Base-by-base conservation (phyloP, 2,797 vertebrate genomes). In the Tiaroga cobitis region DNA sequence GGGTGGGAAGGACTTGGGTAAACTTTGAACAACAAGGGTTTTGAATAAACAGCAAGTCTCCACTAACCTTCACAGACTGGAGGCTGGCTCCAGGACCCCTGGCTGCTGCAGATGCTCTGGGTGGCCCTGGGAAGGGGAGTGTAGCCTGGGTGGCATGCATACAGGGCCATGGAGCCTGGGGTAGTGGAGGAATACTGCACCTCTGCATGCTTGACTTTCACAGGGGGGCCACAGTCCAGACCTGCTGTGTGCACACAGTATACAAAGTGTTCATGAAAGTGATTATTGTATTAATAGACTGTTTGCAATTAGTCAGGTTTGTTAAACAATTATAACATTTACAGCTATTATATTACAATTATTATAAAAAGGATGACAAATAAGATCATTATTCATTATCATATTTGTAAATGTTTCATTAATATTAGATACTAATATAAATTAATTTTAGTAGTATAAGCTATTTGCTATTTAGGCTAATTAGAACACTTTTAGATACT, bases 61-160 rank as follows among this genome's bases (percentile, higher is more conserved):
- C 87, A 90, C 91, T 82, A 84, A 99, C 97, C 97, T 6, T 97
- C 93, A 61, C 98, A 99, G 86, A 95, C 92, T 0, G 97, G 97
- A 5, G 96, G 95, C 90, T 97, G 96, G 26, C 96, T 99, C 98
- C 98, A 99, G 89, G 95, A 61, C 0, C 97, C 98, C 37, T 95
- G 96, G 41, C 93, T 91, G 61, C 92, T 96, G 92, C 97, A 98
- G 90, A 97, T 85, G 5, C 95, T 96, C 89, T 96, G 91, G 10
- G 95, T 95, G 92, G 94, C 94, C 90, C 94, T 94, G 75, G 93
- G 91, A 68, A 94, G 93, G 73, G 96, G 92, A 59, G 89, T 86
- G 90, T 97, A 99, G 87, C 97, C 97, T 1, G 88, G 90, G 88
- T 96, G 94, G 88, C 97, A 98, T 0, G 92, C 75, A 84, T 98